phyloP scores from a whole-genome alignment of 2,888 invertebrate species.

The Lycaena phlaeas region DNA sequence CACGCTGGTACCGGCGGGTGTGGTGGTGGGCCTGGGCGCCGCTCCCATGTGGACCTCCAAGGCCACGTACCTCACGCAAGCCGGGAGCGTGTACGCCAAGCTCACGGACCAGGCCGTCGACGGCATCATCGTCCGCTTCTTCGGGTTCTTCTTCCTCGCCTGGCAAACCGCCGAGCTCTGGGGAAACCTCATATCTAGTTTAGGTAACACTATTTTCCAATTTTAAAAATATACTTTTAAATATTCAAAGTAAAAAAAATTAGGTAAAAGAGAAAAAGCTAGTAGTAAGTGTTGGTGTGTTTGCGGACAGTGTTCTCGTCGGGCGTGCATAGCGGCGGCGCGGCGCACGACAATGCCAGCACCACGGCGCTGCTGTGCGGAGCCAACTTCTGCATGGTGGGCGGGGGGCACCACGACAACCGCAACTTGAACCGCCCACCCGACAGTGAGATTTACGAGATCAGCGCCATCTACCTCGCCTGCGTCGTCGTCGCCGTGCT shows the following conservation, averaged over 20 bases:
- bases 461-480: slow-evolving; percentile 89
- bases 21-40: slow-evolving; percentile 94
- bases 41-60: slow-evolving; percentile 99
- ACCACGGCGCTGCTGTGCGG: slow-evolving; percentile 79
- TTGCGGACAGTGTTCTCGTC: slow-evolving; percentile 82
- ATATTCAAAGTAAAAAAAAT: too few species aligned
- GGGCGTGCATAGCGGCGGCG: slow-evolving; percentile 77
- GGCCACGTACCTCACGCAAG: slow-evolving; percentile 96
- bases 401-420: slow-evolving; percentile 76
- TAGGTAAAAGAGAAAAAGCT: too few species aligned
- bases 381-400: slow-evolving; percentile 86
- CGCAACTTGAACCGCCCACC: slow-evolving; percentile 86
- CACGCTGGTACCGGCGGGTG: slow-evolving; percentile 93
- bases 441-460: slow-evolving; percentile 88
- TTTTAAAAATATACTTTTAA: too few species aligned
- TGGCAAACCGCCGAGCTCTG: slow-evolving; percentile 97
- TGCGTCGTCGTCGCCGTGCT: slow-evolving; percentile 90
- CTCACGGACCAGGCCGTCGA: slow-evolving; percentile 89
- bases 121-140: slow-evolving; percentile 95
- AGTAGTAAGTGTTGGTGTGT: too few species aligned
- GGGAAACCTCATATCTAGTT: slow-evolving; percentile 96
- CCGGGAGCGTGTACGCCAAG: slow-evolving; percentile 86
- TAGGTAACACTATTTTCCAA: slow-evolving; percentile 74
- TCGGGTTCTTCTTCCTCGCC: slow-evolving; percentile 98
- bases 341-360: slow-evolving; percentile 49